Base-by-base conservation (phyloP, 1,140 invertebrate genomes). In the Hesperophylax magnus region DNA sequence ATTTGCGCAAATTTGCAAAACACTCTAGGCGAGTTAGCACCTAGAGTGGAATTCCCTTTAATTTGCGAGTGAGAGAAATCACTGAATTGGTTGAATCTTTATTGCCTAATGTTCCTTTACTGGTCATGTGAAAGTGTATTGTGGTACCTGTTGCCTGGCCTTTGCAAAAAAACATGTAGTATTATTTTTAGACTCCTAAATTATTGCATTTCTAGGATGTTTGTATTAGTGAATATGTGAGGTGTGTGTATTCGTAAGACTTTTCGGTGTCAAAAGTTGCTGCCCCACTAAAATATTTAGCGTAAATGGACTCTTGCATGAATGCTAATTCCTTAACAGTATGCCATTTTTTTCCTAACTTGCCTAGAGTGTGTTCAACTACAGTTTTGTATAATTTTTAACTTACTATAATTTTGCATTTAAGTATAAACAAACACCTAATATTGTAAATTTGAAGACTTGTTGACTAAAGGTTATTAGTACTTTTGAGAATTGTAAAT, bases 301-400 rank as follows among this genome's bases (percentile, higher is more conserved):
- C 53, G n/a, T n/a, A 75, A 22, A 56, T 60, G 34, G 47, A 56
- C 15, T 20, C 52, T 0, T 56, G 53, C 56, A 17, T 58, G 72
- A 75, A 75, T 75, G 56, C 72, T 76, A 76, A 76, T 76, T 60
- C 74, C 54, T 22, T 61, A 76, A 52, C 27, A 60, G 54, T 76
- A 34, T 76, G 54, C 27, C 54, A 39, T 74, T 54, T 54, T 74
- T 27, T 56, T 24, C 18, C 34, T 11, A 72, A 52, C 58, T 24
- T 20, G 20, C 58, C 39, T 14, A 34, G 34, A 47, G 39, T 47
- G 39, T 47, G 56, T 58, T 18, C 8, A 18, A 58, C 56, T 11
- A 58, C 11, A 18, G 5, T 58, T n/a, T 20, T n/a, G 3, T n/a
- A 58, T 58, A 22, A n/a, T 58, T 22, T 18, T 58, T 58, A 1